These are phyloP conservation scores for Drosophila erecta DNA, from an alignment of 1,140 invertebrate species.

Conservation along the genomic window DNA sequence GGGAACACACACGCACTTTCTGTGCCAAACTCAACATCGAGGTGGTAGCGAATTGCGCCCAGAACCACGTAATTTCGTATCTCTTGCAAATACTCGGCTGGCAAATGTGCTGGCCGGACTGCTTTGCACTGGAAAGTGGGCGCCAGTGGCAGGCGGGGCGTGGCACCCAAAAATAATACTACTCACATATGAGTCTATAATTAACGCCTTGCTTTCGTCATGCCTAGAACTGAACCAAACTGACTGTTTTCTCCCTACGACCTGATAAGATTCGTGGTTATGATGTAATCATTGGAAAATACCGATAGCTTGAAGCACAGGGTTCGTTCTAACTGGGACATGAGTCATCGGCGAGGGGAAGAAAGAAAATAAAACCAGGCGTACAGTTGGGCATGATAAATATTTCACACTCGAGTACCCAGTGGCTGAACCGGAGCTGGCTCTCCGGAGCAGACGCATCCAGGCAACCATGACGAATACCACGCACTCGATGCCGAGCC, in stretches of 20 bases:
- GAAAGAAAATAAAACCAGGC: constrained; percentile 20
- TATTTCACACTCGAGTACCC: constrained; percentile 58
- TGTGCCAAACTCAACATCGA: constrained; percentile 26
- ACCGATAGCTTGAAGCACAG: constrained; percentile 36
- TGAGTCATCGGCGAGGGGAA: constrained; percentile 6
- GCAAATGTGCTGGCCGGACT: constrained; percentile 39
- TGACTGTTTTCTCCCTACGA: constrained; percentile 21
- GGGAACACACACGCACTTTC: constrained; percentile 59
- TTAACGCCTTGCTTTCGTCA: constrained; percentile 64
- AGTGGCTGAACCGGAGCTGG: constrained; percentile 45
- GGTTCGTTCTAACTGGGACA: constrained; percentile 21
- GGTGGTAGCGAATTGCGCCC: constrained; percentile 24
- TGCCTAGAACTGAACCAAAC: constrained; percentile 41
- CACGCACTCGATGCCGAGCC: constrained; percentile 44
- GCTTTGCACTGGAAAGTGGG: constrained; percentile 41
- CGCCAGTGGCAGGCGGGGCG: constrained; percentile 17
- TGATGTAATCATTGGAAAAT: constrained; percentile 68
- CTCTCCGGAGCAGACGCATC: constrained; percentile 59
- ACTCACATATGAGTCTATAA: constrained; percentile 23
- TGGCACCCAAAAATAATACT: constrained; percentile 5
- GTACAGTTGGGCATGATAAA: constrained; percentile 61
- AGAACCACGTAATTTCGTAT: constrained; percentile 34
- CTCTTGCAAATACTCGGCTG: constrained; percentile 35
- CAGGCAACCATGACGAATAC: constrained; percentile 64
- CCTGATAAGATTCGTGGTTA: constrained; percentile 40